Evolutionary conservation across 2,888 invertebrate genomes (phyloP).

Genomic region (Mantis religiosa): DNA sequence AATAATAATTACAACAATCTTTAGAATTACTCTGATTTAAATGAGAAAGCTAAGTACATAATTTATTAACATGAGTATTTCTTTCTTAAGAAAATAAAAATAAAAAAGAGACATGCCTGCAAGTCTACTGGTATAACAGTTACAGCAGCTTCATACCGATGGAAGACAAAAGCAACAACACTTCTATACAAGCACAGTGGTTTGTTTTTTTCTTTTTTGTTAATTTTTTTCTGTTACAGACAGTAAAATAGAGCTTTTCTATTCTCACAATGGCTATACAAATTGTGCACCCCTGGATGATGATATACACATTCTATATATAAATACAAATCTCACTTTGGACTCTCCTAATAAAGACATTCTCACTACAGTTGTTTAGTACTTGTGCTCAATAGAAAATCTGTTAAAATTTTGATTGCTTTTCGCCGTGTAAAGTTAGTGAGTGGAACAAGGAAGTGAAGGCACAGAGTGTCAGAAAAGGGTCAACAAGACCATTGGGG

Average conservation of each 20-base stretch:
- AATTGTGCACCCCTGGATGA: slow-evolving; percentile 29
- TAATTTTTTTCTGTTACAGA: slow-evolving; percentile 20
- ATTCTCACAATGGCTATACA: slow-evolving; percentile 28
- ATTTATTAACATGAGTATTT: slow-evolving; percentile 27
- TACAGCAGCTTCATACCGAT: slow-evolving; percentile 28
- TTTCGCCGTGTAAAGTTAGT: slow-evolving; percentile 29
- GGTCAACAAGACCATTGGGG: slow-evolving; percentile 23
- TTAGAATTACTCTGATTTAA: slow-evolving; percentile 25
- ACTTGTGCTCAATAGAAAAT: slow-evolving; percentile 31
- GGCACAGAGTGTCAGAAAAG: slow-evolving; percentile 30
- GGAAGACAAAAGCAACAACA: slow-evolving; percentile 32
- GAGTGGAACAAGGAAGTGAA: slow-evolving; percentile 28
- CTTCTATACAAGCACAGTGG: slow-evolving; percentile 29
- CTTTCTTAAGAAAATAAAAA: slow-evolving; percentile 3
- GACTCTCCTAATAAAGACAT: slow-evolving; percentile 29
- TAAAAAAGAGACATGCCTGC: slow-evolving; percentile 18
- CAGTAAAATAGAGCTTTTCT: slow-evolving; percentile 30
- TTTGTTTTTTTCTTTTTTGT: slow-evolving; percentile 9
- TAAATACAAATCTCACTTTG: slow-evolving; percentile 31
- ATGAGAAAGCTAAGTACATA: slow-evolving; percentile 26
- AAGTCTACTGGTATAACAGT: slow-evolving; percentile 27
- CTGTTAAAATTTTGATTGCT: slow-evolving; percentile 31
- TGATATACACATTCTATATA: slow-evolving; percentile 25
- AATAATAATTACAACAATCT: slow-evolving; percentile 28
- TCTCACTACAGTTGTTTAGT: slow-evolving; percentile 31